Evolutionary conservation across 2,888 invertebrate genomes (phyloP).

Genomic region (Melanophora roralis): DNA sequence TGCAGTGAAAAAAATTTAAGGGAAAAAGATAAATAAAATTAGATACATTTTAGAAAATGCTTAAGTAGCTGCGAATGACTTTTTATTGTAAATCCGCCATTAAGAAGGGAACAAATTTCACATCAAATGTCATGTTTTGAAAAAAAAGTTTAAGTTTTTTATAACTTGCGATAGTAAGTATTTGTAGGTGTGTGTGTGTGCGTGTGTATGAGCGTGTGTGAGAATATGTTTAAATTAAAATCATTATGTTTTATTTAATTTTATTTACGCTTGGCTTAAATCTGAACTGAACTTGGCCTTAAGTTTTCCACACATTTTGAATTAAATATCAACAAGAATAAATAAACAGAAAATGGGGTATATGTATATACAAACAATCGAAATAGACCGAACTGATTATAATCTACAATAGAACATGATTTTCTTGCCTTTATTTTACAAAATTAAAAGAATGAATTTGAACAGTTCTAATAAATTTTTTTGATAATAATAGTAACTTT

Average conservation of each 20-base stretch:
- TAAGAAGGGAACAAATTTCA: constrained; percentile 28
- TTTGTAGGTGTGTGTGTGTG: no score
- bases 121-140: constrained; percentile 52
- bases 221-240: not conserved
- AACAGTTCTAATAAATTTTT: no score
- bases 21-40: not conserved
- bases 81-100: constrained; percentile 26
- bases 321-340: constrained; percentile 5
- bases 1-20: not conserved
- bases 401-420: no score
- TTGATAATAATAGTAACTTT: no score
- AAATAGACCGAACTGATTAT: no score
- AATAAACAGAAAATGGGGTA: constrained; percentile 8
- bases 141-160: no score
- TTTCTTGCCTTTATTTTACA: not conserved
- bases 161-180: not conserved
- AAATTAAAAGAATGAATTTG: no score
- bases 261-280: constrained; percentile 57
- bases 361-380: no score
- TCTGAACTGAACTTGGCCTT: constrained; percentile 56
- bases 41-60: constrained; percentile 21
- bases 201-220: not conserved
- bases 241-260: constrained; percentile 39
- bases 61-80: constrained; percentile 50
- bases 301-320: constrained; percentile 35